Base-by-base conservation (phyloP, 2,113 vertebrate genomes). In the Erpornis zantholeuca region DNA sequence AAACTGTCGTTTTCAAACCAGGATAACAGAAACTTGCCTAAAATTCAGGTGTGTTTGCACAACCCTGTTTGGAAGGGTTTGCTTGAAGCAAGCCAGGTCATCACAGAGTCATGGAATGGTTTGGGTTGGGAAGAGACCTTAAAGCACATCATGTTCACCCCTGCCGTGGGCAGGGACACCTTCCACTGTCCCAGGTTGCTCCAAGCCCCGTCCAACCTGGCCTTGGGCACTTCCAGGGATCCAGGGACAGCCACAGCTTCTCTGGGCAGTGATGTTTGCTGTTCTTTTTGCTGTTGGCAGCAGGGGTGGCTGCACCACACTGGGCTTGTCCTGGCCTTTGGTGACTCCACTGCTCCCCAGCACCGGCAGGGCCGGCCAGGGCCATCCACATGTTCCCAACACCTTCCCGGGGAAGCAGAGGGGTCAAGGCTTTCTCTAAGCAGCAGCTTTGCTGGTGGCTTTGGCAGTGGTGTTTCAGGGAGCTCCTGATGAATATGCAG, bases 401-500 rank as follows among this genome's bases (percentile, higher is more conserved):
- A 2, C 76, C 89, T 81, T 84, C 80, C 60, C 70, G n/a, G 81
- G 88, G 71, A 82, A 52, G 33, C 36, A 14, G 56, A 60, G 40
- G 83, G 93, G 77, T 83, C 94, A 61, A 22, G 76, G 73, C 65
- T 68, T 70, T 84, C 75, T 61, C 36, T 3, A 7, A 33, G 70
- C 79, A 88, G 79, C 66, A 61, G 57, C 89, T 87, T 56, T 36
- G 86, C 29, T 65, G 80, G 73, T 44, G 56, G 83, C 47, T 95
- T 68, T 94, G 93, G 84, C 88, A 19, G 28, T 8, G 87, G 15
- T 27, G 9, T 90, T 88, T 65, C 53, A 21, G 15, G 3, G 76
- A 88, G 81, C 24, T 94, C 17, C 27, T 91, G 50, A 93, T 95
- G 90, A 94, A 97, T 85, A 92, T 66, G 95, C 96, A 97, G 97